Evolutionary conservation across 2,113 vertebrate species (phyloP).

Genomic region (Sander lucioperca): DNA sequence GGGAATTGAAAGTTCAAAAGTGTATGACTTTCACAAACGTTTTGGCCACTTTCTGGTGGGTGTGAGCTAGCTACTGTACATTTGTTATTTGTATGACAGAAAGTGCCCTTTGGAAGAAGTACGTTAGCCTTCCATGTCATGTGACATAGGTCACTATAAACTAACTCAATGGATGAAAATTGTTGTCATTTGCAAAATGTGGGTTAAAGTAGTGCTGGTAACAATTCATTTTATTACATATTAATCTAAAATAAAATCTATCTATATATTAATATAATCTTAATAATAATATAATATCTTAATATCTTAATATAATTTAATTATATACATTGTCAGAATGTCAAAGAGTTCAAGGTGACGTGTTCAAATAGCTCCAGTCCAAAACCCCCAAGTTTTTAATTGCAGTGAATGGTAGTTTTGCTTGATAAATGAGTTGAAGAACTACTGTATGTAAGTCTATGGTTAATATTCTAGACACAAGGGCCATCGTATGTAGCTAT

Average conservation of each 20-base stretch:
- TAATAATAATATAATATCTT: too few species aligned
- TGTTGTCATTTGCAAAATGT: not conserved
- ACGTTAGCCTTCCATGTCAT: not conserved
- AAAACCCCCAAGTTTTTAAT: not conserved
- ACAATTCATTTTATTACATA: not conserved
- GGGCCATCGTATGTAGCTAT: not conserved
- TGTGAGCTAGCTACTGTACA: not conserved
- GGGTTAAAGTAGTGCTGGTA: too few species aligned
- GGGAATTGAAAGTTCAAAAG: slow-evolving; percentile 41
- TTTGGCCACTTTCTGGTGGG: not conserved
- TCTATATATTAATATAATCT: too few species aligned
- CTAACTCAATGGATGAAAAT: not conserved
- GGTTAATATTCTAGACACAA: too few species aligned
- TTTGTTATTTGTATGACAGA: not conserved
- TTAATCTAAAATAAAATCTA: too few species aligned
- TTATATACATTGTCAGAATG: too few species aligned
- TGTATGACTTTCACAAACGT: not conserved
- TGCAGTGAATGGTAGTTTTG: too few species aligned
- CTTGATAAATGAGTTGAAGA: too few species aligned
- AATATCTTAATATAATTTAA: too few species aligned
- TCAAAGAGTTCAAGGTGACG: not conserved
- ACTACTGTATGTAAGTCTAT: too few species aligned
- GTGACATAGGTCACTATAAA: slow-evolving; percentile 5
- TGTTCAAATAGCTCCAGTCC: not conserved
- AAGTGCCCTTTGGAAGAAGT: slow-evolving; percentile 1